Conservation (phyloP, 2,113 vertebrate species). For the Engraulis encrasicolus region DNA sequence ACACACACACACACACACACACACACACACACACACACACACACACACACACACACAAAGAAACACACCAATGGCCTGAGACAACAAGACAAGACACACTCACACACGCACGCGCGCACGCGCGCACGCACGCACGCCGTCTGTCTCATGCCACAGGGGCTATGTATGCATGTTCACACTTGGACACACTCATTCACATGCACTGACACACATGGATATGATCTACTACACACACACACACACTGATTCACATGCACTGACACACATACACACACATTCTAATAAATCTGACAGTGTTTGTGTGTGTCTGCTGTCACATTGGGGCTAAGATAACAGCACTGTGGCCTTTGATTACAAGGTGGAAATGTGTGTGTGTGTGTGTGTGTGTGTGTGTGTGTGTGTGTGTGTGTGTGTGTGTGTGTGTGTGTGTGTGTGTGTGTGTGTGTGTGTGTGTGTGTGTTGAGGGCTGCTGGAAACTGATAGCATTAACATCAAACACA, state of each 20-base stretch:
- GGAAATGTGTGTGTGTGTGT: neutral
- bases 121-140: no score
- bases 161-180: slow-evolving; percentile 68
- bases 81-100: no score
- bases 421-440: neutral
- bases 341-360: no score
- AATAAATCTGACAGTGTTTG: neutral
- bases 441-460: slow-evolving; percentile 28
- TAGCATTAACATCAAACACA: slow-evolving; percentile 54
- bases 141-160: no score
- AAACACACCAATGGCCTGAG: no score
- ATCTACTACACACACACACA: slow-evolving; percentile 35
- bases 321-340: no score
- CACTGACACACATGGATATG: slow-evolving; percentile 16
- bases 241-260: neutral
- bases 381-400: neutral
- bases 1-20: no score
- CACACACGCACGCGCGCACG: no score
- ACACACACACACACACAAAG: no score
- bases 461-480: slow-evolving; percentile 37
- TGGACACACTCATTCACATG: slow-evolving; percentile 31
- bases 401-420: no score
- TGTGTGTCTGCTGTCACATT: neutral
- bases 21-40: no score
- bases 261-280: neutral